Conservation (phyloP, 2,113 vertebrate species). For the Trachemys scripta region DNA sequence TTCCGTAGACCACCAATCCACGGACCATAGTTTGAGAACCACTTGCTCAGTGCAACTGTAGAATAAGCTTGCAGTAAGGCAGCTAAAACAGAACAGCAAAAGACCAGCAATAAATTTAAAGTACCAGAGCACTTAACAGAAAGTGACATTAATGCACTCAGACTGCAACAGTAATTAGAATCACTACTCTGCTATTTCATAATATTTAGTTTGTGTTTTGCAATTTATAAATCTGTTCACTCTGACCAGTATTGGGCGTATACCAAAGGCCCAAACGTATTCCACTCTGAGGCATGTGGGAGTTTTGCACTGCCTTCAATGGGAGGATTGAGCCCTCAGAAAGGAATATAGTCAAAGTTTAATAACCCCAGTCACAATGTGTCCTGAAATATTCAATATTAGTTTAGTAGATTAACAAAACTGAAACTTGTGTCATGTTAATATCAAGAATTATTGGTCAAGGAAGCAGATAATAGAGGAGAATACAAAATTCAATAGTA, state of each 20-base stretch:
- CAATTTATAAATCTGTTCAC: neutral
- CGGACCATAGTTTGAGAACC: constrained; percentile 63
- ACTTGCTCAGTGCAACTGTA: constrained; percentile 44
- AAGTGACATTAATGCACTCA: neutral
- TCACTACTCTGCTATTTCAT: neutral
- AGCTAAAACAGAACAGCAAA: constrained; percentile 52
- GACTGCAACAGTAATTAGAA: neutral
- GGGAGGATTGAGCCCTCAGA: neutral
- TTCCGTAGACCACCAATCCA: neutral
- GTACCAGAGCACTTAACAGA: constrained; percentile 29
- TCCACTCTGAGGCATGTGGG: neutral
- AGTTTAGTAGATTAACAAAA: neutral
- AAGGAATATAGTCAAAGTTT: neutral
- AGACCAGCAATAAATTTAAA: constrained; percentile 45
- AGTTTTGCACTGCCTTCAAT: neutral
- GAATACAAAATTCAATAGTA: neutral
- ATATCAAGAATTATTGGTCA: neutral
- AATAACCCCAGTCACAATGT: neutral
- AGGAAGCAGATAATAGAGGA: neutral
- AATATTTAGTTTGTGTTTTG: neutral
- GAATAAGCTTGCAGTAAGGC: constrained; percentile 60
- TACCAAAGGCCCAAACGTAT: neutral
- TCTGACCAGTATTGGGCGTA: neutral
- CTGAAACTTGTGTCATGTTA: neutral
- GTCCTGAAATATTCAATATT: neutral